phyloP scores from a whole-genome alignment of 2,113 vertebrate genomes.

The Oceanites oceanicus region DNA sequence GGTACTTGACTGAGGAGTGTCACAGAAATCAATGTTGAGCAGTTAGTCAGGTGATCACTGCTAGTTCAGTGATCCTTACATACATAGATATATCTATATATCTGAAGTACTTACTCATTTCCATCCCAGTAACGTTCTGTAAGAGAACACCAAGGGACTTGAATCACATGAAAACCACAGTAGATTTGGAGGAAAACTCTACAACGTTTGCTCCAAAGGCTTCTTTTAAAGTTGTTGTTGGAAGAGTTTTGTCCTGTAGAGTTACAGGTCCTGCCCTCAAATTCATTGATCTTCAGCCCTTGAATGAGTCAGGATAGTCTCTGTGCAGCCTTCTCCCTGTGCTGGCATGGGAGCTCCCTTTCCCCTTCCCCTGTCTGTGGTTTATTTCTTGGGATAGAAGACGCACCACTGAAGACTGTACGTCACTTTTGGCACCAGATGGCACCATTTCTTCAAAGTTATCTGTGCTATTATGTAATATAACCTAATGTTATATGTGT shows the following conservation, averaged over 20 bases:
- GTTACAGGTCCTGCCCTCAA: not conserved
- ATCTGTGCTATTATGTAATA: not conserved
- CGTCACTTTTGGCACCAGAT: slow-evolving; percentile 11
- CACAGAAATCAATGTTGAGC: not conserved
- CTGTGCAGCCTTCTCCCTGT: not conserved
- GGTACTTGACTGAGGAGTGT: not conserved
- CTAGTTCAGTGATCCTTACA: not conserved
- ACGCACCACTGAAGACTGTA: not conserved
- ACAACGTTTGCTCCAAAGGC: not conserved
- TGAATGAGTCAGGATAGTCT: accelerated
- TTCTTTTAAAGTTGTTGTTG: not conserved
- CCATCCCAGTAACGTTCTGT: not conserved
- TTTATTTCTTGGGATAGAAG: not conserved
- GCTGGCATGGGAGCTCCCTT: not conserved
- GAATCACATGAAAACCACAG: not conserved
- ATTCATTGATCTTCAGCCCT: not conserved
- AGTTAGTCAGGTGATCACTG: not conserved
- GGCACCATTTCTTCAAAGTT: slow-evolving; percentile 18
- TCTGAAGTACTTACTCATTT: not conserved
- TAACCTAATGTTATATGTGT: not conserved
- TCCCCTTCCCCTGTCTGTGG: not conserved
- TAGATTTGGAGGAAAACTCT: not conserved
- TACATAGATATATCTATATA: no score
- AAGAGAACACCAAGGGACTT: not conserved
- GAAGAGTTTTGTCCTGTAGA: not conserved